phyloP scores from a whole-genome alignment of 2,888 invertebrate genomes.

The Gymnocheta viridis region DNA sequence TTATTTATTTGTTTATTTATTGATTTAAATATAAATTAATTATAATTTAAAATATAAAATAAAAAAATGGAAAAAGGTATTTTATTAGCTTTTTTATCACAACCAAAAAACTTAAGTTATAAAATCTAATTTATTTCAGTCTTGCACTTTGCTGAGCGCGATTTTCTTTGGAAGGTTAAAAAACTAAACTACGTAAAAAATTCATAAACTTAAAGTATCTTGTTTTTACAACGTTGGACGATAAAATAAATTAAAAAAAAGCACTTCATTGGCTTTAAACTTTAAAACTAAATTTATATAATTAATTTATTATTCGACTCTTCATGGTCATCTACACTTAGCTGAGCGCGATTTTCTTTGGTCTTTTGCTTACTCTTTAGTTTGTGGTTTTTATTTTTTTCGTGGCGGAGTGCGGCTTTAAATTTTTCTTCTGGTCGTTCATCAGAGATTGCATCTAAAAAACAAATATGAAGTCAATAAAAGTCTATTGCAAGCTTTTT shows the following conservation, averaged over 20 bases:
- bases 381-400: slow-evolving; percentile 37
- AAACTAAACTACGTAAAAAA: not conserved
- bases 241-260: not conserved
- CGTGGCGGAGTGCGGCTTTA: no score
- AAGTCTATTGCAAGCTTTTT: no score
- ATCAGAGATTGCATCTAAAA: no score
- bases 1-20: slow-evolving; percentile 20
- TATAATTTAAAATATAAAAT: not conserved
- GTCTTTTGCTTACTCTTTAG: slow-evolving; percentile 34
- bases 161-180: not conserved
- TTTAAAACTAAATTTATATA: no score
- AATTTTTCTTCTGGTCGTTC: no score
- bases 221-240: not conserved
- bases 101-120: slow-evolving; percentile 18
- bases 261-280: not conserved
- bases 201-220: not conserved
- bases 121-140: slow-evolving; percentile 25
- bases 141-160: not conserved
- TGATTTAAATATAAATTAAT: slow-evolving; percentile 19
- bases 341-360: slow-evolving; percentile 30
- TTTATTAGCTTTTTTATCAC: slow-evolving; percentile 21
- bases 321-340: slow-evolving; percentile 28
- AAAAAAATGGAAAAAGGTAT: not conserved
- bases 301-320: slow-evolving; percentile 2
- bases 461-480: no score